Percentiles rank a stretch among this genome's conserved stretches.
Evolutionary conservation across 2,113 vertebrate genomes (phyloP).

Genomic region (Psilopsiagon aymara): DNA sequence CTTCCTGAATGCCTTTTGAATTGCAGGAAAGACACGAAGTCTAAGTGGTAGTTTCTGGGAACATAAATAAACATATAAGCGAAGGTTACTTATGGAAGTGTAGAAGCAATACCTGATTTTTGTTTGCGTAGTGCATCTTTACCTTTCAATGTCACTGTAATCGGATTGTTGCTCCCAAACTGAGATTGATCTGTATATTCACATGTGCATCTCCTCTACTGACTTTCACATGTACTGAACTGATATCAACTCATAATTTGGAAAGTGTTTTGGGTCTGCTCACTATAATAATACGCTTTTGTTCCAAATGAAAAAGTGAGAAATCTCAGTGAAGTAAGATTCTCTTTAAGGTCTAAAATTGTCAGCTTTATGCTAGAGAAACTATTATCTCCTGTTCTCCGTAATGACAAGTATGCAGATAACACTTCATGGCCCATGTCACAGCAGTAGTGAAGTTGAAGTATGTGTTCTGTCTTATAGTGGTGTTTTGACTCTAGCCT

Average conservation of each 20-base stretch:
- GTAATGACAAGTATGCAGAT: not conserved
- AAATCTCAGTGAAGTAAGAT: not conserved
- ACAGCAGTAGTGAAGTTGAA: not conserved
- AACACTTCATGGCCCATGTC: not conserved
- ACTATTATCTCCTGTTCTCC: not conserved
- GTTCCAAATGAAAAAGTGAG: not conserved
- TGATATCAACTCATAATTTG: not conserved
- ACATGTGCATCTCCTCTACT: not conserved
- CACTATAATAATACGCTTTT: not conserved
- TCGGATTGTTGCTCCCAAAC: not conserved
- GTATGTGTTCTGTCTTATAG: not conserved
- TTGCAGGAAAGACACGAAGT: not conserved
- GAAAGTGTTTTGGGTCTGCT: not conserved
- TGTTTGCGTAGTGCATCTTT: not conserved
- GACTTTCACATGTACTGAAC: not conserved
- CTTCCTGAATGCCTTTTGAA: not conserved
- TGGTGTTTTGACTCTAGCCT: not conserved
- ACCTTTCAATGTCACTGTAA: not conserved
- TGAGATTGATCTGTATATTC: not conserved
- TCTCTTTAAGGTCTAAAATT: not conserved
- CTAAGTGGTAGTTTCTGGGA: not conserved
- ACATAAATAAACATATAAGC: not conserved
- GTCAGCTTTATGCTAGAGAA: not conserved
- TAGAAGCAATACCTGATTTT: not conserved
- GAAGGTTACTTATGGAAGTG: not conserved